Base-by-base conservation (phyloP, 2,113 vertebrate genomes). In the Albula goreensis region DNA sequence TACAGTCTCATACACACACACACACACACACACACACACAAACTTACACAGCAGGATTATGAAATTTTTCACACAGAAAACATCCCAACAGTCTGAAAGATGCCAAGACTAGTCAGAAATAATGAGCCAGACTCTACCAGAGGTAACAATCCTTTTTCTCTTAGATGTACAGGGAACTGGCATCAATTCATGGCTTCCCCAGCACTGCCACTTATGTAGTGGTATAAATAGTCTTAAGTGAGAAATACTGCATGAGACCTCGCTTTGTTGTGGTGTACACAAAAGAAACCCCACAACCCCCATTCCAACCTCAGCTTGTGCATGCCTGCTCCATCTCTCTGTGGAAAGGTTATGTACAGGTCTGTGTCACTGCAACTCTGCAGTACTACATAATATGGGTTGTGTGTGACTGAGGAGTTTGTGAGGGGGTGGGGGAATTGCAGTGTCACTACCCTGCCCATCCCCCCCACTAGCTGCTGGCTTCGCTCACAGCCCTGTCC, bases 11-110 rank as follows among this genome's bases (percentile, higher is more conserved):
- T n/a, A 51, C 13, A 81, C 9, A 22, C 49, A 81, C 41, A 86
- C 51, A 88, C 82, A 87, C 7, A 56, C n/a, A 51, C 13, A 81
- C 9, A 22, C 49, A 81, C 41, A 86, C 51, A 88, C 82, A 87
- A 3, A 56, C 50, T 82, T 48, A 83, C 19, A 84, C 63, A 84
- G 19, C 63, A 80, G 57, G 50, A 52, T 82, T 85, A 82, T 31
- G 70, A 74, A 74, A 74, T 10, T 22, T 22, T n/a, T 70, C 5
- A n/a, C 63, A 70, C 63, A 70, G 19, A 70, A 70, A 70, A 70
- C 63, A 31, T n/a, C 5, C 5, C 31, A 22, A 31, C n/a, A 66
- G 70, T 31, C 8, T 74, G 70, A 74, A 25, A 74, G 70, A 22
- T 22, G 22, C 70, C n/a, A 10, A 10, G 8, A 11, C 22, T n/a